Evolutionary conservation across 1,140 invertebrate genomes (phyloP).

Genomic region (Drosophila mojavensis): DNA sequence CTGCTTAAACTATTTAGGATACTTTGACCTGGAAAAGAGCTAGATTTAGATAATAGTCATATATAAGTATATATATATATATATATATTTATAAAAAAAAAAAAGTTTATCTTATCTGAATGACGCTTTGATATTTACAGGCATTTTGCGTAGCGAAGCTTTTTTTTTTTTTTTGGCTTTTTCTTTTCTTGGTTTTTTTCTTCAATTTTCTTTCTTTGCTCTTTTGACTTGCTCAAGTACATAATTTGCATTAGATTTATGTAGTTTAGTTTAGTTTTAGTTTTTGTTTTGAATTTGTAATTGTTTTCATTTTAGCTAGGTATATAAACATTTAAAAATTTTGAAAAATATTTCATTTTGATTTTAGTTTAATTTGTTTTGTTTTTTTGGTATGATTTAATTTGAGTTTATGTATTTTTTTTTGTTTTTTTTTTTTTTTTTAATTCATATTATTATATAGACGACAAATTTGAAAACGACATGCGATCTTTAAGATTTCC

Average conservation of each 20-base stretch:
- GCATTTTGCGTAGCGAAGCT: constrained; percentile 75
- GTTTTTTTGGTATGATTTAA: constrained; percentile 9
- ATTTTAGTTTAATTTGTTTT: constrained; percentile 44
- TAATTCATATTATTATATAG: constrained; percentile 24
- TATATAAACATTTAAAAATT: constrained; percentile 78
- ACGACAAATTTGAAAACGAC: constrained; percentile 48
- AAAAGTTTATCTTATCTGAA: constrained; percentile 21
- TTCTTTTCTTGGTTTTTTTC: constrained; percentile 10
- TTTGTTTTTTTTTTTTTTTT: constrained; percentile 12
- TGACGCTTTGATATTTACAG: constrained; percentile 72
- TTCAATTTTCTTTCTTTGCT: too few species aligned
- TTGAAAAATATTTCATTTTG: constrained; percentile 78
- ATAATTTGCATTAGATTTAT: constrained; percentile 43
- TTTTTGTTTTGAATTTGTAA: constrained; percentile 38
- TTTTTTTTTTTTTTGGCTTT: constrained; percentile 22
- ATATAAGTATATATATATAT: not conserved
- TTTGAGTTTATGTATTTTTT: not conserved
- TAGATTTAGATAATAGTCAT: constrained; percentile 23
- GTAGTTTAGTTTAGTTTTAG: not conserved
- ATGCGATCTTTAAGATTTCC: constrained; percentile 41
- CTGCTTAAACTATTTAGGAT: constrained; percentile 37
- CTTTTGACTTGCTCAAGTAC: constrained; percentile 53
- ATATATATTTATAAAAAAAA: constrained; percentile 16
- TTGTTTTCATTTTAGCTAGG: constrained; percentile 40
- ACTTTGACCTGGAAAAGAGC: constrained; percentile 51